Percentiles rank a stretch among this genome's conserved stretches.
These are phyloP conservation scores for Gari tellinella DNA, from an alignment of 2,888 invertebrate species.

Conservation along the genomic window DNA sequence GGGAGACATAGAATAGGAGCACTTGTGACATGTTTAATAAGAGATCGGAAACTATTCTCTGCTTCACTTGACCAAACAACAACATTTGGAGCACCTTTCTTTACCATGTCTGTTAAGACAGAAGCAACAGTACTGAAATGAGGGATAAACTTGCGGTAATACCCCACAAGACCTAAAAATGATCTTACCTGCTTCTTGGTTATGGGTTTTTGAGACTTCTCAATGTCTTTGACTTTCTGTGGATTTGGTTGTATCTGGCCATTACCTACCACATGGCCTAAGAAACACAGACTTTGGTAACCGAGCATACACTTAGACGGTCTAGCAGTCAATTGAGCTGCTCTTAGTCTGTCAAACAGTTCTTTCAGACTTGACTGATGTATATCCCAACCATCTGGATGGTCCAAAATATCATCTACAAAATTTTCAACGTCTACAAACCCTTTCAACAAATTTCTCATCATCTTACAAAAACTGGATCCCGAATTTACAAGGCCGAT, in stretches of 20 bases:
- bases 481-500: constrained; percentile 47
- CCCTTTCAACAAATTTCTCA: constrained; percentile 42
- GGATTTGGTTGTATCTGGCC: constrained; percentile 1
- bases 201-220: constrained; percentile 7
- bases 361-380: constrained; percentile 37
- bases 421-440: constrained; percentile 37
- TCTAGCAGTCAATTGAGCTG: constrained; percentile 46
- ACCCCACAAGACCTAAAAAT: constrained; percentile 40
- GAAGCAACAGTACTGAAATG: constrained; percentile 45
- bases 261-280: constrained; percentile 36
- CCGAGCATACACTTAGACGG: constrained; percentile 35
- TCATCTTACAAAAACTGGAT: constrained; percentile 40
- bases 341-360: constrained; percentile 31
- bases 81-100: constrained; percentile 20
- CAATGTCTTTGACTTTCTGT: constrained; percentile 21
- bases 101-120: no score
- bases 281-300: constrained; percentile 7
- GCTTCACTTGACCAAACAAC: constrained; percentile 12
- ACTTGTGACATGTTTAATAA: no score
- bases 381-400: constrained; percentile 53
- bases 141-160: constrained; percentile 43
- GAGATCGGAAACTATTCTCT: no score
- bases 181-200: constrained; percentile 24
- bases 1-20: no score
- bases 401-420: no score